A percentile compares a stretch with the other conserved stretches of the same genome.
phyloP scores from a whole-genome alignment of 2,113 vertebrate genomes.

The Proteles cristata region DNA sequence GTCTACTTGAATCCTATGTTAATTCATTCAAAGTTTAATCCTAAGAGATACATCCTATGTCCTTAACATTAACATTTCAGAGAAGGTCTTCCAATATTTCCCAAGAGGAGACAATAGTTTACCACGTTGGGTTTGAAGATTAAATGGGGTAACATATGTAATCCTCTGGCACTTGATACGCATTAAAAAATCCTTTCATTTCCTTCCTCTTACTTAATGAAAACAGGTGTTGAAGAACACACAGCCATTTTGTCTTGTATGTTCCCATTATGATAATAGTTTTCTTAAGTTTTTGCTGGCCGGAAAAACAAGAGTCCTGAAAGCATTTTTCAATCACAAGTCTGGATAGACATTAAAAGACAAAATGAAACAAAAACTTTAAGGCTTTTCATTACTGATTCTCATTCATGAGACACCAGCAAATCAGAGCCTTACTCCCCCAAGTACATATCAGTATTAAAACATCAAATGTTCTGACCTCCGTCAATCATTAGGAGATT shows the following conservation, averaged over 20 bases:
- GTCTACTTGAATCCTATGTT: neutral
- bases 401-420: neutral
- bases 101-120: neutral
- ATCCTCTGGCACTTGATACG: conserved; percentile 11
- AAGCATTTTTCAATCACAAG: conserved; percentile 44
- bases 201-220: conserved; percentile 58
- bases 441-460: neutral
- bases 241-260: neutral
- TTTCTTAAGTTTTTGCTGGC: conserved; percentile 37
- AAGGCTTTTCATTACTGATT: conserved; percentile 20
- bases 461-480: neutral
- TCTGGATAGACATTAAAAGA: conserved; percentile 26
- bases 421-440: neutral
- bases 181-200: neutral
- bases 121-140: neutral
- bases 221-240: conserved; percentile 64
- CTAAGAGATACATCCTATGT: neutral
- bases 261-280: conserved; percentile 33
- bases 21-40: conserved; percentile 22
- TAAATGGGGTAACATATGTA: conserved; percentile 18
- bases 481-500: neutral
- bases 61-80: neutral
- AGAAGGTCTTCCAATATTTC: neutral
- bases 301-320: neutral
- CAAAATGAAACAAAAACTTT: conserved; percentile 6